A percentile compares a stretch with the other conserved stretches of the same genome.
Evolutionary conservation across 2,113 vertebrate species (phyloP).

Genomic region (Leptodactylus fuscus): DNA sequence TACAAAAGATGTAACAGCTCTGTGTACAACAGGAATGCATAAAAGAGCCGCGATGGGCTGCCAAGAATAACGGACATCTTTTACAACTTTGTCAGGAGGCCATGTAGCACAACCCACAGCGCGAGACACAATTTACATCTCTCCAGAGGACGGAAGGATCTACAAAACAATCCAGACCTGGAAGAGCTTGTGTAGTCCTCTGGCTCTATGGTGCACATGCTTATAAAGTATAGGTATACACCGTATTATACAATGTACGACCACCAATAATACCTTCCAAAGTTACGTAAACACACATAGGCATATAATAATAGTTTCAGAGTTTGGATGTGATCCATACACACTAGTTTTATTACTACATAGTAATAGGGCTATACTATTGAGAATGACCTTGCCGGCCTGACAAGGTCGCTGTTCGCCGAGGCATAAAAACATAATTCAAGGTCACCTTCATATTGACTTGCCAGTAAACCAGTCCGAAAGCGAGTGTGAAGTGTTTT

Average conservation of each 20-base stretch:
- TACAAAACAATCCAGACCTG: neutral
- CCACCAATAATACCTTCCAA: no score
- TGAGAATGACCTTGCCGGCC: neutral
- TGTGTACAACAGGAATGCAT: slow-evolving; percentile 68
- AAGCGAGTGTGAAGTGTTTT: neutral
- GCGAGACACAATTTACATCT: slow-evolving; percentile 49
- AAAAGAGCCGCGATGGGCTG: slow-evolving; percentile 69
- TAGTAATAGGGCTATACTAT: neutral
- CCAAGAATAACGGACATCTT: slow-evolving; percentile 72
- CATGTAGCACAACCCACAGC: slow-evolving; percentile 63
- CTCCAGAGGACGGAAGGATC: slow-evolving; percentile 62
- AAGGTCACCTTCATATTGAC: neutral
- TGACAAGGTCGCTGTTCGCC: neutral
- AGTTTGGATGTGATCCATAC: neutral
- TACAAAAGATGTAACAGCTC: slow-evolving; percentile 75
- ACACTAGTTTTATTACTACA: neutral
- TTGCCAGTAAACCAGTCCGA: neutral
- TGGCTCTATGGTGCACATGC: neutral
- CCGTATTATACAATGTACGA: neutral
- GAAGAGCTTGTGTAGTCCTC: neutral
- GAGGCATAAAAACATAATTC: neutral
- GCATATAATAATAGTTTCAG: neutral
- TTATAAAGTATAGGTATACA: neutral
- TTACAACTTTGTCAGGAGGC: slow-evolving; percentile 70
- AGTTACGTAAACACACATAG: no score